These are phyloP conservation scores for Microcebus tavaratra DNA, from an alignment of 2,113 vertebrate species.

Conservation along the genomic window DNA sequence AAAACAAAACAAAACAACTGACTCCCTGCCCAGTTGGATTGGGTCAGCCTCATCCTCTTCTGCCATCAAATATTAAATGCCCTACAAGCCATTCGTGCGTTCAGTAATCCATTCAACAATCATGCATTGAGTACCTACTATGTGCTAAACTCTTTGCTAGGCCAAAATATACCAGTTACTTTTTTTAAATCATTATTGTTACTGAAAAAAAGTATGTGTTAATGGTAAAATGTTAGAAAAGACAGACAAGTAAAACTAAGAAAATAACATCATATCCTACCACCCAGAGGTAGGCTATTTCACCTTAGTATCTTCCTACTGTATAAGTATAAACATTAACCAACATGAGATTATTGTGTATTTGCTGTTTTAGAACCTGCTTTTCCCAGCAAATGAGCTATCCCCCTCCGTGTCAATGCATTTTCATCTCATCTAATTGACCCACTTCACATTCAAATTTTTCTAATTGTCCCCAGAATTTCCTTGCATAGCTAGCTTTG, in stretches of 20 bases:
- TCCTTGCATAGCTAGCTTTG: neutral
- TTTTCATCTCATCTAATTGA: neutral
- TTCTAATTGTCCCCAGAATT: neutral
- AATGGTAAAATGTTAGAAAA: neutral
- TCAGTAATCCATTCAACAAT: fast-evolving
- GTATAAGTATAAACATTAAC: fast-evolving
- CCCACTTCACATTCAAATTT: too few species aligned
- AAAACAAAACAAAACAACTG: neutral
- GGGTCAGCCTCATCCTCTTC: neutral
- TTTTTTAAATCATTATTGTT: neutral
- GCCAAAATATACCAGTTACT: neutral
- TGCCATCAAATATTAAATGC: neutral
- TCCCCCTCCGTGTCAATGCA: neutral
- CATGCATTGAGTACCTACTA: fast-evolving
- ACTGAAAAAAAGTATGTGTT: neutral
- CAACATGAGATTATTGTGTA: fast-evolving
- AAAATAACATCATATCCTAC: neutral
- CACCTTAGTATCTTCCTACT: neutral
- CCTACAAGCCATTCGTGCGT: neutral
- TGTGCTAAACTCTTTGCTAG: fast-evolving
- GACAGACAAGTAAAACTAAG: neutral
- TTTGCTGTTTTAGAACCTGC: neutral
- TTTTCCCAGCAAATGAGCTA: neutral
- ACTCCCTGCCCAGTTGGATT: neutral
- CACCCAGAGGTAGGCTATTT: neutral